These are phyloP conservation scores for Tribolium castaneum DNA, from an alignment of 1,140 invertebrate species.

Conservation along the genomic window DNA sequence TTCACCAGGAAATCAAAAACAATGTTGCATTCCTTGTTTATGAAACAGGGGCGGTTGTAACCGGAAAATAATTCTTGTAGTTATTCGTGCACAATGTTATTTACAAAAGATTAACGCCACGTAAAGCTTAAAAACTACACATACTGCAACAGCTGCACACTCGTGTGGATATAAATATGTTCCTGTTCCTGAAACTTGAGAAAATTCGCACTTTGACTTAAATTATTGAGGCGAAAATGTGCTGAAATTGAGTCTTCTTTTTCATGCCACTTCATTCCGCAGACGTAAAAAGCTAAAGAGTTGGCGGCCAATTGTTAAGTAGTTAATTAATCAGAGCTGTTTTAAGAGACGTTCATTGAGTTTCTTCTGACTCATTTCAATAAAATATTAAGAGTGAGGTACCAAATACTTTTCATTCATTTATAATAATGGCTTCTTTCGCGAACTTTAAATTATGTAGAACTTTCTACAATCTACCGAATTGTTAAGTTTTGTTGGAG, in stretches of 20 bases:
- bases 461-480: no score
- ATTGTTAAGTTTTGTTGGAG: not conserved
- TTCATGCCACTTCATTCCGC: not conserved
- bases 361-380: no score
- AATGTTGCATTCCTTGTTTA: not conserved
- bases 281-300: no score
- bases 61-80: not conserved
- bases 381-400: no score
- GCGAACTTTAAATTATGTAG: no score
- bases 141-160: conserved; percentile 9
- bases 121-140: not conserved
- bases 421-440: no score
- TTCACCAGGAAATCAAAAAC: not conserved
- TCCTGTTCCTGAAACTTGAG: not conserved
- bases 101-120: conserved; percentile 9
- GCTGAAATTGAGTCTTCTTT: not conserved
- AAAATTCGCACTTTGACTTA: not conserved
- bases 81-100: not conserved
- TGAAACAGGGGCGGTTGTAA: not conserved
- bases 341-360: no score
- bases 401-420: no score
- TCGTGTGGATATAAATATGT: conserved; percentile 1
- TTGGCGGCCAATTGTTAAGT: no score
- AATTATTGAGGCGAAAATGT: not conserved
- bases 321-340: no score